Conservation (phyloP, 2,888 invertebrate genomes). For the Caenorhabditis auriculariae region DNA sequence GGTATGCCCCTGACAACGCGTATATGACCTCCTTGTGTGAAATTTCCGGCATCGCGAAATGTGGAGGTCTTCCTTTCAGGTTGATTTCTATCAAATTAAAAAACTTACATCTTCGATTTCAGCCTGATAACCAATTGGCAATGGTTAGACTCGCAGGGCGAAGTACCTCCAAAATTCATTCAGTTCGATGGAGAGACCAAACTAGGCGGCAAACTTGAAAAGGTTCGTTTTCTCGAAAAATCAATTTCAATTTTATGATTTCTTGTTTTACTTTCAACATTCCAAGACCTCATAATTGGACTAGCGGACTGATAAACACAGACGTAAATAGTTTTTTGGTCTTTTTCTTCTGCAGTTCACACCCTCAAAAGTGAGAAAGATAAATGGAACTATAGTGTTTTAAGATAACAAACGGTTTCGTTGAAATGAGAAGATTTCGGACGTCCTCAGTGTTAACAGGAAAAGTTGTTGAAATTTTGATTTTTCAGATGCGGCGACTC, state of each 20-base stretch:
- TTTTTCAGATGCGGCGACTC: too few species aligned
- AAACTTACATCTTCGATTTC: slow-evolving; percentile 7
- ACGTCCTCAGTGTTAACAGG: too few species aligned
- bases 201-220: slow-evolving; percentile 45
- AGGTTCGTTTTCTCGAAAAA: slow-evolving; percentile 16
- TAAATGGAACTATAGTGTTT: too few species aligned
- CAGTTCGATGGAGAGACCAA: slow-evolving; percentile 62
- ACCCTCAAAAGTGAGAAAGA: too few species aligned
- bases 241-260: too few species aligned
- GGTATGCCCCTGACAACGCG: slow-evolving; percentile 60
- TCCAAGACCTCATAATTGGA: slow-evolving; percentile 10
- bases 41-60: slow-evolving; percentile 26
- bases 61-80: slow-evolving; percentile 38
- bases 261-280: too few species aligned
- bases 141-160: slow-evolving; percentile 42
- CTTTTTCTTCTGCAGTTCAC: too few species aligned
- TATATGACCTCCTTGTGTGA: slow-evolving; percentile 60
- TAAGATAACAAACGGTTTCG: too few species aligned
- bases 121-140: slow-evolving; percentile 60
- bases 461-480: too few species aligned
- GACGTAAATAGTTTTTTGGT: too few species aligned
- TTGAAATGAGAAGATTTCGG: too few species aligned
- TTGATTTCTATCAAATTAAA: slow-evolving; percentile 5
- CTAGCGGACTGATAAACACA: too few species aligned
- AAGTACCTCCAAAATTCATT: slow-evolving; percentile 45